Evolutionary conservation across 2,113 vertebrate species (phyloP), one percentile per base, ranked within the genome.

Genomic region (Festucalex cinctus): DNA sequence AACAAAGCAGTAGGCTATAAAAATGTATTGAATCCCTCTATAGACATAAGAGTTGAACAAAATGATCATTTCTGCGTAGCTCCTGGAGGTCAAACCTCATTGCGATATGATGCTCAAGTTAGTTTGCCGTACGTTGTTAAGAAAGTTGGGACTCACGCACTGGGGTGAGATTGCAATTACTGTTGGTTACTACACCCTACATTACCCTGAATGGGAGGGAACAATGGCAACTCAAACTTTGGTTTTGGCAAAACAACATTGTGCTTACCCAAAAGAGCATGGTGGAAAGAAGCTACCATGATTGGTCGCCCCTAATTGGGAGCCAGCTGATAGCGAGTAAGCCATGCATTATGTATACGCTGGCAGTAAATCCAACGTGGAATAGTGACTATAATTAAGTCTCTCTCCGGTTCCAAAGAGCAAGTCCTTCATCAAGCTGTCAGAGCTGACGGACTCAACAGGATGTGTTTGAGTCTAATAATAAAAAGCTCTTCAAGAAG

Each of bases 341-440:
- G 20, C 36, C 78, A 77, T 86, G 69, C 76, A 85, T 82, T 77
- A 88, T 84, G 66, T 60, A 75, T 77, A 70, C 48, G 53, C 66
- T 73, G 58, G 72, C 75, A 68, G 72, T 74, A 71, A 77, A 79
- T 80, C 75, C 78, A 77, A 63, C 75, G 71, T 41, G 68, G 82
- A 68, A 77, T 62, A 71, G 54, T 28, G 24, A 68, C 67, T 81
- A 76, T 83, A 86, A 88, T 88, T 74, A 84, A 88, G 79, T 79
- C 69, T 70, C 80, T 70, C 70, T 60, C 35, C 37, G 5, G 71
- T 70, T 24, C 59, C 79, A 67, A 75, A 65, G 44, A 64, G 78
- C 78, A 67, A 73, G 77, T 69, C 72, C 72, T 87, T 71, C 59
- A 83, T 87, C 85, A 83, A 78, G 74, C 69, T 79, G 80, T 78